A percentile compares a stretch with the other conserved stretches of the same genome.
Evolutionary conservation across 2,113 vertebrate genomes (phyloP).

Genomic region (Scytalopus superciliaris): DNA sequence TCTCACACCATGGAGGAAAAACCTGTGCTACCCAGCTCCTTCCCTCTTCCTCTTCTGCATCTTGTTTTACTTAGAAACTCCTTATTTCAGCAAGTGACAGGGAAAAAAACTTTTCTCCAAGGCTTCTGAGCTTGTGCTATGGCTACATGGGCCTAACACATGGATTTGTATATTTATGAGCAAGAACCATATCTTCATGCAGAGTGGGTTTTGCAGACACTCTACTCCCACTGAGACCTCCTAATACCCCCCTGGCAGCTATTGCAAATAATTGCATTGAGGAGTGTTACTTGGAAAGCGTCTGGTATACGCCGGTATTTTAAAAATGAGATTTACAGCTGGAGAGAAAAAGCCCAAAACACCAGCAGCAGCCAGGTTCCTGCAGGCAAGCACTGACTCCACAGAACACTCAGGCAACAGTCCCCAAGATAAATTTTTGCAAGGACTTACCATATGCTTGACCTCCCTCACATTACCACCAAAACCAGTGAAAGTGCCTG

Average conservation of each 20-base stretch:
- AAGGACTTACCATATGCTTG: not conserved
- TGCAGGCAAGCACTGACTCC: constrained; percentile 21
- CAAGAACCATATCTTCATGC: not conserved
- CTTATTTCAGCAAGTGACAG: not conserved
- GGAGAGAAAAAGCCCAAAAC: not conserved
- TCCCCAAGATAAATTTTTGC: not conserved
- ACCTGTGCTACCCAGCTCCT: not conserved
- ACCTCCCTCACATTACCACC: not conserved
- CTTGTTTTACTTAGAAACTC: not conserved
- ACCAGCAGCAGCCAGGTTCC: constrained; percentile 21
- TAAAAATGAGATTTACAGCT: constrained; percentile 52
- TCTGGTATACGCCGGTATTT: not conserved
- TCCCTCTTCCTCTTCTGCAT: not conserved
- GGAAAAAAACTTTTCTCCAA: not conserved
- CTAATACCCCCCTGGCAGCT: not conserved
- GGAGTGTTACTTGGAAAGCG: not conserved
- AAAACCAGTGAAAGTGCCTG: not conserved
- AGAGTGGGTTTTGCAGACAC: constrained; percentile 16
- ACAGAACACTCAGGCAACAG: not conserved
- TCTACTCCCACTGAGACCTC: not conserved
- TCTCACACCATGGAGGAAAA: not conserved
- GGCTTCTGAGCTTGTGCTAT: not conserved
- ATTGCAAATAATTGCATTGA: not conserved
- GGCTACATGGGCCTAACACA: not conserved
- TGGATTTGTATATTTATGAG: not conserved